Evolutionary conservation across 2,113 vertebrate species (phyloP), one percentile per base, ranked within the genome.

Genomic region (Neolamprologus falcicula): DNA sequence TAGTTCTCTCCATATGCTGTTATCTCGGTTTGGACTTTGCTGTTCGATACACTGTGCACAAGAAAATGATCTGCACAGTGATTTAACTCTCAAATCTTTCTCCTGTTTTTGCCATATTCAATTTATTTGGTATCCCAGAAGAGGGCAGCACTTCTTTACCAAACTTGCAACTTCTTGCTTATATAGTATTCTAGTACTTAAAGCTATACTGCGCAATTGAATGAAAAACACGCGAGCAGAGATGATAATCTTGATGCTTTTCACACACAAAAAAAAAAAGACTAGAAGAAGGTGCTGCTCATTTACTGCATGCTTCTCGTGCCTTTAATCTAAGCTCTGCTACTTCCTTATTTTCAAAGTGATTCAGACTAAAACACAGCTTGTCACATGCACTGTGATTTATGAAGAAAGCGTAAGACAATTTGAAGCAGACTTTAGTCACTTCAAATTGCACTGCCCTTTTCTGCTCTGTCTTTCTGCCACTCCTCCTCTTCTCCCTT

Each of bases 61-160:
- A 73, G 19, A 37, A 61, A 35, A 45, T 5, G 4, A 50, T 24
- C 17, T 40, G 50, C 53, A 57, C 21, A 83, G 7, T 17, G n/a
- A 79, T 79, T 78, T 85, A 37, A 81, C 37, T 80, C 13, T 88
- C 2, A 68, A 42, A 7, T 6, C 8, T n/a, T 80, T 68, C 5
- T n/a, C 28, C 9, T 40, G 31, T 57, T 53, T 24, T 11, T 6
- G 50, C 82, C 9, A 83, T 57, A n/a, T 9, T 83, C 4, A 8
- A n/a, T 79, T 45, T 17, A 37, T 82, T 57, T 82, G 12, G 24
- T 86, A 87, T 80, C 53, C 66, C 95, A 95, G 93, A 84, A 96
- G 95, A 94, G 94, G 95, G 95, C 94, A 94, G 95, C 95, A 96
- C 82, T 85, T 93, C 90, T 95, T 94, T 91, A 92, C 82, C 80